A percentile compares a stretch with the other conserved stretches of the same genome.
These are phyloP conservation scores for Callyntrura guangdongensis DNA, from an alignment of 2,888 invertebrate species.

Conservation along the genomic window DNA sequence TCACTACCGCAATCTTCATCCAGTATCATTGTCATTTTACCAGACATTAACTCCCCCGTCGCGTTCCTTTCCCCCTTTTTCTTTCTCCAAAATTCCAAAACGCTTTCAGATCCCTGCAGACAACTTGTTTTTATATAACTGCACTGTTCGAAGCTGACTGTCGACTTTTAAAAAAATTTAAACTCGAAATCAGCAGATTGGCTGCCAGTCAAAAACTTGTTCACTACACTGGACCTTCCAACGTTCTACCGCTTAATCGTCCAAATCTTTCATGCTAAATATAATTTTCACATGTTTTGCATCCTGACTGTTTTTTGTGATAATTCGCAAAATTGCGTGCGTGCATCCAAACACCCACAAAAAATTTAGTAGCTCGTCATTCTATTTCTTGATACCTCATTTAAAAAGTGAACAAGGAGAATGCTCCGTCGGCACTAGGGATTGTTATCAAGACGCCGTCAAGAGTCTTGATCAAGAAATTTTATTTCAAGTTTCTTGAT, in stretches of 20 bases:
- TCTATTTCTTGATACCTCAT: background rate
- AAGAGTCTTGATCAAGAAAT: too few relatives aligned
- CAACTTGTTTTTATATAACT: too few relatives aligned
- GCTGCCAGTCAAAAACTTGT: slow-evolving; percentile 8
- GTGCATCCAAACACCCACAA: background rate
- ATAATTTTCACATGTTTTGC: slow-evolving; percentile 34
- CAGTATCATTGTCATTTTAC: slow-evolving; percentile 26
- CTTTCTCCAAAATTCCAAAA: background rate
- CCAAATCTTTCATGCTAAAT: background rate
- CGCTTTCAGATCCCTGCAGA: slow-evolving; percentile 43
- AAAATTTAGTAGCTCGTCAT: background rate
- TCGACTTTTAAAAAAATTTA: slow-evolving; percentile 16
- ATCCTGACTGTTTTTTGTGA: background rate
- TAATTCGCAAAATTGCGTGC: slow-evolving; percentile 26
- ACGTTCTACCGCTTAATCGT: slow-evolving; percentile 2
- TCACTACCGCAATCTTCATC: background rate
- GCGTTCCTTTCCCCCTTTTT: background rate
- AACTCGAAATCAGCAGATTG: background rate
- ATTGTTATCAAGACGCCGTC: too few relatives aligned
- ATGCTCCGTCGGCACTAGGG: too few relatives aligned
- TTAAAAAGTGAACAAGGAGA: too few relatives aligned
- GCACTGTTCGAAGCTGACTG: background rate
- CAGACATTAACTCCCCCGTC: too few relatives aligned
- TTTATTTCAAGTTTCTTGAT: too few relatives aligned
- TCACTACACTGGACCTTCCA: slow-evolving; percentile 40